Percentiles rank a stretch among this genome's conserved stretches.
Conservation (phyloP, 2,797 vertebrate species). For the Fistularia tabacaria region DNA sequence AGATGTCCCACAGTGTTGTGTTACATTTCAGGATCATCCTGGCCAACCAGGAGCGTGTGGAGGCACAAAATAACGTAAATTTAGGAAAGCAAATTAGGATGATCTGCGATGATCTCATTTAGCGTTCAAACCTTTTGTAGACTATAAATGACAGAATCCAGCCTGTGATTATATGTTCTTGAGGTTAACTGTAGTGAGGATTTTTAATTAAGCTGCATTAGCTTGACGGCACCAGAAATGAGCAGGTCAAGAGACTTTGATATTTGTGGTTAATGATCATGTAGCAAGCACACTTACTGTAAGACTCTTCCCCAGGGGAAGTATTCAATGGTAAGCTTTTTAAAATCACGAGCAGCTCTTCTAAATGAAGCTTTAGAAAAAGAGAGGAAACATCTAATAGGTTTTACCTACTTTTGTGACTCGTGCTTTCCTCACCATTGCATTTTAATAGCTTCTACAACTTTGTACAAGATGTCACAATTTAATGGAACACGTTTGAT, state of each 20-base stretch:
- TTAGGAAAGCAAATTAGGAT: not conserved
- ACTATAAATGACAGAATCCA: conserved; percentile 37
- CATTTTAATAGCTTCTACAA: conserved; percentile 64
- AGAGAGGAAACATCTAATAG: conserved; percentile 40
- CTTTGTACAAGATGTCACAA: conserved; percentile 69
- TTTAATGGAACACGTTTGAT: conserved; percentile 73
- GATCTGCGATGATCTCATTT: not conserved
- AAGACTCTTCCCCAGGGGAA: conserved; percentile 59
- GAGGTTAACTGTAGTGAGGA: conserved; percentile 60
- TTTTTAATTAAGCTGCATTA: conserved; percentile 74
- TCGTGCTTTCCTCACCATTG: conserved; percentile 50
- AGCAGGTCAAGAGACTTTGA: conserved; percentile 68
- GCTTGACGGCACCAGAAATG: conserved; percentile 50
- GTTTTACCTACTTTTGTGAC: conserved; percentile 44
- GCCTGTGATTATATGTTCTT: conserved; percentile 43
- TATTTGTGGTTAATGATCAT: conserved; percentile 70
- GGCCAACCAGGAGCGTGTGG: too few relatives aligned
- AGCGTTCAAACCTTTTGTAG: conserved; percentile 14
- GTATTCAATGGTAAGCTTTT: conserved; percentile 62
- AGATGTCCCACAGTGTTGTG: too few relatives aligned
- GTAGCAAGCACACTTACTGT: conserved; percentile 56
- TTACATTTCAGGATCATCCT: too few relatives aligned
- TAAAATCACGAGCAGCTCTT: conserved; percentile 53
- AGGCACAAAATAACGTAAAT: not conserved
- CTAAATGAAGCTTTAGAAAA: conserved; percentile 55